These are phyloP conservation scores for Nycticebus coucang DNA, from an alignment of 2,113 vertebrate genomes.

Conservation along the genomic window DNA sequence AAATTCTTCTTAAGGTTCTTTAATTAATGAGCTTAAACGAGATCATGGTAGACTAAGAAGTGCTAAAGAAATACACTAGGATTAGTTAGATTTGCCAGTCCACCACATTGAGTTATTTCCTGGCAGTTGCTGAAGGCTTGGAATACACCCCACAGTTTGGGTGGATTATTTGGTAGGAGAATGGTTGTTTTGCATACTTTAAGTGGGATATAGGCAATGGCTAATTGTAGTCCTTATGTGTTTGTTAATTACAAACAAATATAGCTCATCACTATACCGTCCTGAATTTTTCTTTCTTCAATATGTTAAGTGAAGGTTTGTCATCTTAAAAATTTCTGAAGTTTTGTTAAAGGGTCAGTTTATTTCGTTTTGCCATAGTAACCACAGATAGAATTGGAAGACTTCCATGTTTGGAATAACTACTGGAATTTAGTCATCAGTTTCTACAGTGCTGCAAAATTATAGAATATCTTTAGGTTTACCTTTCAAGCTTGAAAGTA, in stretches of 20 bases:
- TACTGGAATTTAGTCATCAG: slow-evolving; percentile 79
- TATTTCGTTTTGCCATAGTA: slow-evolving; percentile 75
- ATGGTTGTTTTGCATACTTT: slow-evolving; percentile 83
- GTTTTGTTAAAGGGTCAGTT: slow-evolving; percentile 73
- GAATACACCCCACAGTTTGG: slow-evolving; percentile 84
- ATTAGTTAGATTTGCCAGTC: slow-evolving; percentile 86
- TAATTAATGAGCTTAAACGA: slow-evolving; percentile 91
- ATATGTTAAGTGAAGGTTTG: slow-evolving; percentile 78
- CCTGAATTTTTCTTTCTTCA: slow-evolving; percentile 69
- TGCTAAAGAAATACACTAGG: slow-evolving; percentile 86
- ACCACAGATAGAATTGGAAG: slow-evolving; percentile 61
- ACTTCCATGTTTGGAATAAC: slow-evolving; percentile 73
- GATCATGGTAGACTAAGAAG: slow-evolving; percentile 87
- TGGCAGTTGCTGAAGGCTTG: slow-evolving; percentile 84
- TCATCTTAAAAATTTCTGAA: slow-evolving; percentile 74
- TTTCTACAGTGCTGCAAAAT: slow-evolving; percentile 66
- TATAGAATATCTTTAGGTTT: slow-evolving; percentile 65
- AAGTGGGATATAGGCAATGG: slow-evolving; percentile 80
- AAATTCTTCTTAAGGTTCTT: slow-evolving; percentile 88
- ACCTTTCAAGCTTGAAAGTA: slow-evolving; percentile 68
- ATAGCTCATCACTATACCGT: slow-evolving; percentile 75
- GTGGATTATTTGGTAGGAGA: slow-evolving; percentile 84
- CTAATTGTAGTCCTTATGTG: slow-evolving; percentile 83
- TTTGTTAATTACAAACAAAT: slow-evolving; percentile 83
- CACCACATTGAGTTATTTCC: slow-evolving; percentile 80